Base-by-base conservation (phyloP, 2,888 invertebrate species). In the Hoplodrina blanda region DNA sequence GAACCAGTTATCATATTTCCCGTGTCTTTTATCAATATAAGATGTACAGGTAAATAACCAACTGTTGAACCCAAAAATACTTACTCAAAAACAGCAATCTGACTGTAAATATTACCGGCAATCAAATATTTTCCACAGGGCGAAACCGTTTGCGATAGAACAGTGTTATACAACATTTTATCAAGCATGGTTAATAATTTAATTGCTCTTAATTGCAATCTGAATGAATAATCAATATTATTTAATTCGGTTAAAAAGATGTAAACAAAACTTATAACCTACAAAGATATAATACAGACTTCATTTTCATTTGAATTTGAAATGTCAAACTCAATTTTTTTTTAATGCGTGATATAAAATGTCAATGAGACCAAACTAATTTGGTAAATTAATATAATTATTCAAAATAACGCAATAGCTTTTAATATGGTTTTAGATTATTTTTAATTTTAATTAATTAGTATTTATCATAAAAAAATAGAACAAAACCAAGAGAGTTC, bases 91-190 rank as follows among this genome's bases (percentile, higher is more conserved):
- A 98, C 95, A 44, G 98, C 98, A 65, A 99, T 96, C 89, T 98
- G 97, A 7, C 99, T 98, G 90, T 98, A 98, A 85, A 98, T 97
- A 92, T 98, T 98, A 20, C 98, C 98, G 79, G 98, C 97, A 69
- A 98, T 96, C 64, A 99, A 96, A 93, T 97, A 98, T 89, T 98
- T 97, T 8, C 98, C 98, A 89, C 98, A 98, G 0, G 98, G 97
- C 0, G 99, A 98, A 91, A 98, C 97, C 1, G 97, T 96, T 93
- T 99, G 98, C 41, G 97, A 97, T 77, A 98, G 96, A 59, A 99
- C 97, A 50, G 98, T 98, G 79, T 98, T 98, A 87, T 99, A 98
- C 82, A 97, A 96, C 63, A 96, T 96, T 95, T 97, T 97, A 72
- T 95, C 92, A 19, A 96, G 85, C 96, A 96, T 96, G 81, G 81